Evolutionary conservation across 1,140 invertebrate genomes (phyloP), one percentile per base, ranked within the genome.

Genomic region (Achatina immaculata): DNA sequence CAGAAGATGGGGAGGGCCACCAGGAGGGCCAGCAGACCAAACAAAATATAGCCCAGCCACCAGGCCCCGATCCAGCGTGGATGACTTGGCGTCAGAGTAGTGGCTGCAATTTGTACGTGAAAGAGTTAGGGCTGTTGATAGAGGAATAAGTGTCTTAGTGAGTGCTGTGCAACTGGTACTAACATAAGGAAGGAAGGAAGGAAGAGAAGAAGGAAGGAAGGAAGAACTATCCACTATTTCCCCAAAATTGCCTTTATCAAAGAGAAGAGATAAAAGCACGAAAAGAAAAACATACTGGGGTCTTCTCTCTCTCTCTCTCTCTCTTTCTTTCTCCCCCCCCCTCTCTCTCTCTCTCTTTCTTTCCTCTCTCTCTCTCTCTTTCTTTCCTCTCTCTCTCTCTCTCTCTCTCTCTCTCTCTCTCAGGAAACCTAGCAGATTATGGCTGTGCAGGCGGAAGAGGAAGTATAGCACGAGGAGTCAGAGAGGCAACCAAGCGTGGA

Each of bases 61-160:
- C 93, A 93, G 55, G 92, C 92, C 14, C 92, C 92, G 68, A 93
- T 88, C 92, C 92, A 93, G 28, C 88, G 87, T 4, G 92, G 90
- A 45, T 78, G 80, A 4, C 80, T 72, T 16, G 84, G 81, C 40
- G 66, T 31, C 21, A 83, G 42, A 31, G 74, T 58, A 1, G 78
- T 80, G 1, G 65, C 83, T 83, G 31, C 6, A 51, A 74, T 34
- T 34, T 6, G 45, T n/a, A 28, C 14, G 65, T 16, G 65, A 68
- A 28, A 68, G 65, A 68, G 65, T 16, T 11, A 68, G 65, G 31
- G 65, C 11, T 11, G 24, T 11, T 14, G 48, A 51, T 11, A 51
- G 48, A 24, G 24, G 48, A 51, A 24, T 14, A 24, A 51, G 48
- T 14, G 48, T 14, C 11, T 14, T 14, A 51, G 48, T 14, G 48